phyloP scores from a whole-genome alignment of 2,113 vertebrate species.

The Pan troglodytes region NHGRI_mPanTro3-v2.1_pri NC_072404.2:62890001-62890500 shows the following conservation, averaged over 20 bases:
- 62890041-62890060: background rate
- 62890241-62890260: background rate
- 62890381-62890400: too few relatives aligned
- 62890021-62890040: background rate
- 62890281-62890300: too few relatives aligned
- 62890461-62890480: too few relatives aligned
- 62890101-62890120: accelerated
- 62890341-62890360: too few relatives aligned
- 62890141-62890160: background rate
- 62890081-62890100: background rate
- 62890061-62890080: background rate
- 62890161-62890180: background rate
- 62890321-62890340: too few relatives aligned
- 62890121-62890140: background rate
- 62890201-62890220: accelerated
- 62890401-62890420: too few relatives aligned
- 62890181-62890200: background rate
- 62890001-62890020: background rate
- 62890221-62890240: background rate
- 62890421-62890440: too few relatives aligned
- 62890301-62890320: too few relatives aligned
- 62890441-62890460: too few relatives aligned
- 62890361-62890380: too few relatives aligned
- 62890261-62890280: background rate
- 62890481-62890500: too few relatives aligned